phyloP scores from a whole-genome alignment of 2,113 vertebrate genomes.

The Dasyurus viverrinus region DNA sequence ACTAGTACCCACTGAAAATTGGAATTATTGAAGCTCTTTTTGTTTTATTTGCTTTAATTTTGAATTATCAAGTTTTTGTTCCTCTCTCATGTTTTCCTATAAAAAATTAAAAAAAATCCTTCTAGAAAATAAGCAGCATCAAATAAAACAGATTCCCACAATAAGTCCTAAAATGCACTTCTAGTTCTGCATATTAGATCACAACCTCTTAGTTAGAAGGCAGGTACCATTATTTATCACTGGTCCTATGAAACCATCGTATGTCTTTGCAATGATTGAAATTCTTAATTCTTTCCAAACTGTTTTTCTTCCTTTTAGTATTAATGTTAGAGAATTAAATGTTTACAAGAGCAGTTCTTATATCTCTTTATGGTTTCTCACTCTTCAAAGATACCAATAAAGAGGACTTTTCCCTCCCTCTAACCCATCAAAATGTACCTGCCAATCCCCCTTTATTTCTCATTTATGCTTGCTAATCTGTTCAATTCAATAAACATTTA shows the following conservation, averaged over 20 bases:
- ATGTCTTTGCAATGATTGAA: background rate
- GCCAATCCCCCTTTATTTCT: background rate
- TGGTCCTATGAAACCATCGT: background rate
- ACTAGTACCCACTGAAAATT: background rate
- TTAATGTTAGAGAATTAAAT: background rate
- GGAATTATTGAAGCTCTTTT: background rate
- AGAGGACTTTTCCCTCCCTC: background rate
- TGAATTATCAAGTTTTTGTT: background rate
- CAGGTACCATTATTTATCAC: background rate
- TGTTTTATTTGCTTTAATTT: background rate
- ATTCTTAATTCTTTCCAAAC: background rate
- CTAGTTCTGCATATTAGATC: background rate
- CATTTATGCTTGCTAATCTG: background rate
- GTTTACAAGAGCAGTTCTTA: background rate
- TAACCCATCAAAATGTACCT: background rate
- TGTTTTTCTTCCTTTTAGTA: background rate
- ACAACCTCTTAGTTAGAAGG: background rate
- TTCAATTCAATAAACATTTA: background rate
- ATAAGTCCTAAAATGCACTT: background rate
- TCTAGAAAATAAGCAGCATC: background rate
- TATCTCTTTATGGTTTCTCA: background rate
- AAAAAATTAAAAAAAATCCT: background rate
- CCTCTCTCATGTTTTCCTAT: no score
- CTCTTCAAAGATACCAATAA: background rate
- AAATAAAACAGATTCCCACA: background rate